Base-by-base conservation (phyloP, 2,113 vertebrate genomes). In the Charina bottae region DNA sequence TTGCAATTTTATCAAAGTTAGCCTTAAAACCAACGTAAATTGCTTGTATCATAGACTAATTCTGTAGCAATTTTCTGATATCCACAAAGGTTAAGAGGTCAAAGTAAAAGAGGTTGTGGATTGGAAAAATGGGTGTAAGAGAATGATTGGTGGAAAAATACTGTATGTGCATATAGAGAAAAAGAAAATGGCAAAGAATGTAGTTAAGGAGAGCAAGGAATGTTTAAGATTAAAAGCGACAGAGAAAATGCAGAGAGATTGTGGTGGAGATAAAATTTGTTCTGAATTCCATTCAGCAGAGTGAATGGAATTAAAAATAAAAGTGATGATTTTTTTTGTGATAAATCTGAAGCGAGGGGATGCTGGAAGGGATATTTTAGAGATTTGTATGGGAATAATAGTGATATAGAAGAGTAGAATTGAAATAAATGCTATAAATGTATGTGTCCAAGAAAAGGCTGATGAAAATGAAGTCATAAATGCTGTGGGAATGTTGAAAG, bases 281-380 rank as follows among this genome's bases (percentile, higher is more conserved):
- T 78, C n/a, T 37, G n/a, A 78, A 78, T 72, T 78, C n/a, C n/a
- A n/a, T n/a, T n/a, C n/a, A 72, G 68, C n/a, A 78, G 68, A 78
- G 12, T 68, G 13, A 68, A 68, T 68, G 64, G 28, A n/a, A 68
- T n/a, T 68, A 68, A 68, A 68, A 68, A 68, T n/a, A 68, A 68
- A 49, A 49, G 49, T 49, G 49, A 49, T 49, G 49, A 49, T 6
- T 49, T 49, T 6, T 49, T 49, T 49, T 49, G 49, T 49, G 49
- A 5, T 49, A 49, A 49, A 49, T 49, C 49, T 49, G 6, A 49
- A 68, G 12, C 64, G 11, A 13, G 4, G 64, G 28, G n/a, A 68
- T 68, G 28, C 64, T 68, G 28, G 64, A 68, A 68, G 12, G 64
- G 28, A 68, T n/a, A 68, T 68, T 68, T 68, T 68, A 68, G 62